A percentile compares a stretch with the other conserved stretches of the same genome.
Evolutionary conservation across 2,797 vertebrate species (phyloP).

Genomic region (Telmatherina bonti): DNA sequence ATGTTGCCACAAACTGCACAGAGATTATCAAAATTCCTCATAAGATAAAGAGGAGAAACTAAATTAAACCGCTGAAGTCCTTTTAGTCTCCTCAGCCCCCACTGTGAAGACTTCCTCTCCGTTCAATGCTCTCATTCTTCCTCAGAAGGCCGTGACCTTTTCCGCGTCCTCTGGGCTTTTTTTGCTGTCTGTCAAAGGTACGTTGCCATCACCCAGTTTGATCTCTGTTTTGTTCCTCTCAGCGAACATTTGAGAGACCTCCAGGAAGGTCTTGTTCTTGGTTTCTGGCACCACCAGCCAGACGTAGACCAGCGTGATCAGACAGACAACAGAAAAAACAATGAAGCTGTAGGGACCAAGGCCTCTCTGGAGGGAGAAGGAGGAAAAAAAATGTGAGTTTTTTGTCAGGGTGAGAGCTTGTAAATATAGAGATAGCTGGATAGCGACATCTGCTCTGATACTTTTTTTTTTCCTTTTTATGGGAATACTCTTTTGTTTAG

Average conservation of each 20-base stretch:
- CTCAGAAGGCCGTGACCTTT: slow-evolving; percentile 74
- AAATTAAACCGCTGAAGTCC: slow-evolving; percentile 31
- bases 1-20: slow-evolving; percentile 15
- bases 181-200: slow-evolving; percentile 56
- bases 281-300: slow-evolving; percentile 92
- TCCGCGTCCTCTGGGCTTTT: slow-evolving; percentile 38
- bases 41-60: slow-evolving; percentile 25
- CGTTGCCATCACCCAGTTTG: slow-evolving; percentile 67
- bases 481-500: neutral
- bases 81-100: neutral
- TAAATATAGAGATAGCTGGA: slow-evolving; percentile 23
- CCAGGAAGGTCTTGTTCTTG: slow-evolving; percentile 92
- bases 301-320: slow-evolving; percentile 86
- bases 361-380: slow-evolving; percentile 77
- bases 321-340: slow-evolving; percentile 88
- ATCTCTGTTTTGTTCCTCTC: slow-evolving; percentile 88
- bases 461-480: neutral
- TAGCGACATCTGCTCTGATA: neutral
- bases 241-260: slow-evolving; percentile 90
- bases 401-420: slow-evolving; percentile 9
- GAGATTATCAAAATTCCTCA: neutral
- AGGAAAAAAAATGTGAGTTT: slow-evolving; percentile 26
- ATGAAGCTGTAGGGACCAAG: slow-evolving; percentile 91
- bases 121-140: slow-evolving; percentile 45
- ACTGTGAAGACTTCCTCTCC: slow-evolving; percentile 51